Percentiles rank a stretch among this genome's conserved stretches.
Conservation (phyloP, 1,140 invertebrate genomes). For the Drosophila neocordata region DNA sequence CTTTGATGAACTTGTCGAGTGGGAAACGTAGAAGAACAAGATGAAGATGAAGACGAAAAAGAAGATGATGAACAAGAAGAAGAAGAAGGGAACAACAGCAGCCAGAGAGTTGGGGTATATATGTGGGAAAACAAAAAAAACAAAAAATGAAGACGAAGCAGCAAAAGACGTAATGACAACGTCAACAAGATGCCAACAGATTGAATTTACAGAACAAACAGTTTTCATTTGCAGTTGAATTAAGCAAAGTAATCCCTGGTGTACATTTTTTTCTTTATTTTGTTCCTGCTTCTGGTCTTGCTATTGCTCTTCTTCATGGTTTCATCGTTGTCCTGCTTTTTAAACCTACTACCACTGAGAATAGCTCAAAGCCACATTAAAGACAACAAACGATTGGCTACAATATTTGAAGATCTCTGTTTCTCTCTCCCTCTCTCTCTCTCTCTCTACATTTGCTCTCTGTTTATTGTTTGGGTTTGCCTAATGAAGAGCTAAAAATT, state of each 20-base stretch:
- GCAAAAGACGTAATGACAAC: constrained; percentile 61
- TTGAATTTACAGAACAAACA: constrained; percentile 80
- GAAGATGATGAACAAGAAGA: constrained; percentile 2
- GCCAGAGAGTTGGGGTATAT: too few species aligned
- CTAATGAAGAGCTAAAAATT: constrained; percentile 37
- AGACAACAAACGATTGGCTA: constrained; percentile 19
- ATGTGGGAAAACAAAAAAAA: constrained; percentile 15
- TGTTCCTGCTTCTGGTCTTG: neutral
- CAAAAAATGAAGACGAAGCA: neutral
- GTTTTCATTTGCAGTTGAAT: constrained; percentile 81
- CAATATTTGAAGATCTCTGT: neutral
- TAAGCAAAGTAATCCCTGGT: constrained; percentile 78
- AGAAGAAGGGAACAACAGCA: too few species aligned
- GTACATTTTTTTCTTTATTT: constrained; percentile 48
- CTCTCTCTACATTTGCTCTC: neutral
- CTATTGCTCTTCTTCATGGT: neutral
- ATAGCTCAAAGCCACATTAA: constrained; percentile 28
- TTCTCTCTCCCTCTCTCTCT: neutral
- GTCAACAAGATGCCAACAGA: constrained; percentile 71
- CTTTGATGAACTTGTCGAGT: constrained; percentile 70
- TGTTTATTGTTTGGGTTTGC: constrained; percentile 5
- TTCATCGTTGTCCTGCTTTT: neutral
- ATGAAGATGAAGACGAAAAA: neutral
- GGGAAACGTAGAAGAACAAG: constrained; percentile 1
- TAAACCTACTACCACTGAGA: neutral